These are phyloP conservation scores for Mareca strepera DNA, from an alignment of 2,797 vertebrate genomes.

Conservation along the genomic window DNA sequence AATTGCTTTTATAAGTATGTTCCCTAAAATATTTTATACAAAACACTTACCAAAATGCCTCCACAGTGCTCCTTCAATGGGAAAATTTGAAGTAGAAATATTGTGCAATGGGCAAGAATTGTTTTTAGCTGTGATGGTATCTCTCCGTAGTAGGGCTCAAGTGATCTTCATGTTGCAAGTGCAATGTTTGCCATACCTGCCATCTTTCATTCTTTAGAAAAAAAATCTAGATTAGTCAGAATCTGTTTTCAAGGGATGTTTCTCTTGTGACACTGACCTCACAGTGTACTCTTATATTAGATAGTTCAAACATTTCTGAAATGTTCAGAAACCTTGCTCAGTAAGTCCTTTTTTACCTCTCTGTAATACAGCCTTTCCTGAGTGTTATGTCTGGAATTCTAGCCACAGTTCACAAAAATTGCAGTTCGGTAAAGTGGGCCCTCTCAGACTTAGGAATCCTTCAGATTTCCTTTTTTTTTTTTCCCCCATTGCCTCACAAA, in stretches of 20 bases:
- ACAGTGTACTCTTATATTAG: background rate
- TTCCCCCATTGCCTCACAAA: background rate
- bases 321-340: background rate
- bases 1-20: background rate
- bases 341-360: background rate
- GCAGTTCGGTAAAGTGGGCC: background rate
- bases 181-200: background rate
- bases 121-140: background rate
- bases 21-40: background rate
- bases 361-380: background rate
- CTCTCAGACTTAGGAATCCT: background rate
- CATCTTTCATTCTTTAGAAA: background rate
- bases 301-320: background rate
- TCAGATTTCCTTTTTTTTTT: background rate
- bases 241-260: background rate
- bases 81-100: background rate
- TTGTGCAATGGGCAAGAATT: background rate
- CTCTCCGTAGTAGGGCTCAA: background rate
- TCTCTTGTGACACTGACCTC: background rate
- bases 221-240: background rate
- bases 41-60: background rate
- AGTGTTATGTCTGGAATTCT: background rate
- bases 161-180: background rate
- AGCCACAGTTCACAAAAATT: background rate
- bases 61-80: background rate